Base-by-base conservation (phyloP, 2,797 vertebrate species). In the Helarctos malayanus region DNA sequence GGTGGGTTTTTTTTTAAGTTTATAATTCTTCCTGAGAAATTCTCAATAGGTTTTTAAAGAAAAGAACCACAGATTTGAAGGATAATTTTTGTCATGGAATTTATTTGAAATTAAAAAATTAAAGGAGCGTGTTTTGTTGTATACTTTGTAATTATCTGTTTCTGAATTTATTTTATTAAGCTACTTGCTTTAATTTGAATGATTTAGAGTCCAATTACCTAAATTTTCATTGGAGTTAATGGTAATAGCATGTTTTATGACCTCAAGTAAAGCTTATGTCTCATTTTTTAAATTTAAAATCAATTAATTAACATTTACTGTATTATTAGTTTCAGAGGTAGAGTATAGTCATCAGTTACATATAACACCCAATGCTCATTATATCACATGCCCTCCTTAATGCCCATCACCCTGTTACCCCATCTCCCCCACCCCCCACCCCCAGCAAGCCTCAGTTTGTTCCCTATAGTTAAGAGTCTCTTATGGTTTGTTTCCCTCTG, bases 41-140 rank as follows among this genome's bases (percentile, higher is more conserved):
- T 93, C 15, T 93, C 15, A 61, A 19, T 82, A n/a, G n/a, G 23
- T 71, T 29, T 90, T 89, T 86, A 73, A 82, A 89, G 45, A 32
- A 73, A 79, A 89, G 47, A 63, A 32, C 35, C 21, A 61, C 16
- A 73, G 49, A 86, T 78, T 54, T 82, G 32, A 65, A 19, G 59
- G 71, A 75, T 54, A 54, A 14, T 45, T 76, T 79, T 84, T 56
- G 54, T 45, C 59, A 49, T 61, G 69, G 56, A 91, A 83, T 21
- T 21, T 7, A 92, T 80, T 94, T 6, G 25, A 92, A 79, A 54
- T 94, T 86, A 32, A 75, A 85, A 85, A 78, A 73, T 82, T 65
- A 45, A 84, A 91, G 32, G 25, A 80, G 5, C 73, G 11, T 59
- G 59, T 86, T 19, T 73, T 85, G 13, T 56, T 73, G 10, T 93